phyloP scores from a whole-genome alignment of 2,113 vertebrate genomes.

The Scortum barcoo region DNA sequence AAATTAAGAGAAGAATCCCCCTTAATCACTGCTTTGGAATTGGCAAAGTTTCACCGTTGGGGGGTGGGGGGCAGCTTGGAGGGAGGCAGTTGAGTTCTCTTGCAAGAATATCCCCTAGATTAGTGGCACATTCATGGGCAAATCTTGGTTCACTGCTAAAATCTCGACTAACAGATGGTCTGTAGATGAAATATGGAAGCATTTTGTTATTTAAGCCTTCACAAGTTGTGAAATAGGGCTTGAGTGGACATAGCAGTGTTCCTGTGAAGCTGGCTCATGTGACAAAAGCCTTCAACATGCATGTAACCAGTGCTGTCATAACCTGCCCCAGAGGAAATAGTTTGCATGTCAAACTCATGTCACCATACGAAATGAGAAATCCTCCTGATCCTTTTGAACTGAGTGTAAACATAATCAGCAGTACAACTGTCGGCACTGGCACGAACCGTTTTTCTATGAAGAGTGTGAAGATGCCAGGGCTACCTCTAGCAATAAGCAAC shows the following conservation, averaged over 20 bases:
- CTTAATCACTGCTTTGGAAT: slow-evolving; percentile 45
- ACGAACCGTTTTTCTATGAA: too few relatives aligned
- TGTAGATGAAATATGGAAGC: slow-evolving; percentile 13
- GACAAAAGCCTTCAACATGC: not conserved
- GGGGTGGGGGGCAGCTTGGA: not conserved
- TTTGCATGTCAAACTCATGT: not conserved
- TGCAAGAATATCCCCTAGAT: slow-evolving; percentile 35
- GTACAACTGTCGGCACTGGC: too few relatives aligned
- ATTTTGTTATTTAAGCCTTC: not conserved
- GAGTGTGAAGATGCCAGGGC: too few relatives aligned
- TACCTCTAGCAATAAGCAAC: too few relatives aligned
- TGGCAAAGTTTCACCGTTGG: slow-evolving; percentile 33
- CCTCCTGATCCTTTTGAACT: not conserved
- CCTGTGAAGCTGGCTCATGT: not conserved
- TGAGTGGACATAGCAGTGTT: not conserved
- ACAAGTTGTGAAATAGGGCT: not conserved
- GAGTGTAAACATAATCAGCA: not conserved
- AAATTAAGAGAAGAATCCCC: slow-evolving; percentile 50
- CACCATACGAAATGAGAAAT: not conserved
- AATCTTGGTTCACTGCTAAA: slow-evolving; percentile 21
- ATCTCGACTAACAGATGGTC: slow-evolving; percentile 15
- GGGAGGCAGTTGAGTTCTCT: slow-evolving; percentile 13
- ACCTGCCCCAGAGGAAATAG: not conserved
- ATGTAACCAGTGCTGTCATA: slow-evolving; percentile 17
- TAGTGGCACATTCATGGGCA: slow-evolving; percentile 22